phyloP scores from a whole-genome alignment of 1,140 invertebrate genomes.

The Diploscapter pachys region DNA sequence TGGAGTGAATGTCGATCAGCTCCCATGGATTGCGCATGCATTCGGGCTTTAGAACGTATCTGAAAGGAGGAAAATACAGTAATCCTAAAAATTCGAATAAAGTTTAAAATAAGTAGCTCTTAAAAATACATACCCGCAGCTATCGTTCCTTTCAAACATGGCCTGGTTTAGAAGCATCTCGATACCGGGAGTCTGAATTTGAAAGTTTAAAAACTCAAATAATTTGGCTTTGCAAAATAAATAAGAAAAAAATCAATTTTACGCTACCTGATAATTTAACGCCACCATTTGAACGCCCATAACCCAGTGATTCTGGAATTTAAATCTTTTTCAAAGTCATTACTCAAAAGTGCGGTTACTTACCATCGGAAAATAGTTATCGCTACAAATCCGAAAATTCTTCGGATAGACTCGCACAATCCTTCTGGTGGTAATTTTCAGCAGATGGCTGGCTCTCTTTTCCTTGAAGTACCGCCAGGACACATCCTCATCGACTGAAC shows the following conservation, averaged over 20 bases:
- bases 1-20: no score
- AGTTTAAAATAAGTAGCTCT: not conserved
- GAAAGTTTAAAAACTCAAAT: no score
- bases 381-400: slow-evolving; percentile 92
- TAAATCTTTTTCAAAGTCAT: slow-evolving; percentile 5
- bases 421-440: slow-evolving; percentile 67
- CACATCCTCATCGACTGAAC: slow-evolving; percentile 12
- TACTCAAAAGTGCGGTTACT: slow-evolving; percentile 38
- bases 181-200: slow-evolving; percentile 73
- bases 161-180: slow-evolving; percentile 36
- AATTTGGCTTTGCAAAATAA: no score
- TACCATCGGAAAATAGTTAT: slow-evolving; percentile 97
- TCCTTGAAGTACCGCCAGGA: no score
- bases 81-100: not conserved
- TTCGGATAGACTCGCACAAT: slow-evolving; percentile 82
- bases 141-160: slow-evolving; percentile 32
- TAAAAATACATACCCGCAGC: slow-evolving; percentile 9
- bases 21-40: no score
- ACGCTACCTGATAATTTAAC: slow-evolving; percentile 71
- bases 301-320: slow-evolving; percentile 74
- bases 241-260: no score
- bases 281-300: slow-evolving; percentile 99
- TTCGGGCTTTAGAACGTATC: slow-evolving; percentile 13
- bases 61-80: not conserved
- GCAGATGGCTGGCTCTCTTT: slow-evolving; percentile 1